Conservation (phyloP, 2,113 vertebrate species). For the Eclectus roratus region DNA sequence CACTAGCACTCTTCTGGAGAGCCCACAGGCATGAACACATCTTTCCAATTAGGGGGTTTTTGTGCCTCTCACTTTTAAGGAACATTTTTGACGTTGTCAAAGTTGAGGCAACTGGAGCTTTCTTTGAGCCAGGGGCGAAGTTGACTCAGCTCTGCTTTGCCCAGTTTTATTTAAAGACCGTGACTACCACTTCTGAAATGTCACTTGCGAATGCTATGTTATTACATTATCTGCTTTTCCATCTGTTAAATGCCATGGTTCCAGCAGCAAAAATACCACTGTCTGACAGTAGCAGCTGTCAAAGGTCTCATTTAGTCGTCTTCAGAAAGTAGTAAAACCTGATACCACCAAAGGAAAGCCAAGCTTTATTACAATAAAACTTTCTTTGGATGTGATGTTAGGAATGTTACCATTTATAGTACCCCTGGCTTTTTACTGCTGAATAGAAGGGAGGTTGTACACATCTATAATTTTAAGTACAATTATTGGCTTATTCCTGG, state of each 20-base stretch:
- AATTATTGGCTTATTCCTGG: background rate
- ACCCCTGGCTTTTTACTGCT: background rate
- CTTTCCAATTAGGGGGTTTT: background rate
- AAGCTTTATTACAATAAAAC: background rate
- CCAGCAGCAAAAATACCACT: conserved; percentile 26
- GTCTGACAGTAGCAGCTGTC: conserved; percentile 20
- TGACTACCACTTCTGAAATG: conserved; percentile 27
- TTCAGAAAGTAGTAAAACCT: conserved; percentile 8
- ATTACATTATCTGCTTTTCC: conserved; percentile 34
- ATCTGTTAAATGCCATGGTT: conserved; percentile 20
- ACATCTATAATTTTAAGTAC: background rate
- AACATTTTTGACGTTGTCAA: background rate
- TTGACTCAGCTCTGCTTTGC: background rate
- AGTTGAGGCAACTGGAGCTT: background rate
- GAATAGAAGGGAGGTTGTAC: background rate
- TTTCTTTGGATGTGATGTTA: background rate
- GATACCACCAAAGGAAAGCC: background rate
- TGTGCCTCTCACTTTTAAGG: background rate
- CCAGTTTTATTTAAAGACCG: conserved; percentile 32
- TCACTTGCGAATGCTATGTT: background rate
- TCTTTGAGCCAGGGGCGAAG: background rate
- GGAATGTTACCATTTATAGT: background rate
- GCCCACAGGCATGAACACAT: rapidly evolving
- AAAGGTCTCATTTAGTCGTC: conserved; percentile 16
- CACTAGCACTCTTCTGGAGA: background rate